These are phyloP conservation scores for Drosophila bifasciata DNA, from an alignment of 1,140 invertebrate genomes.

Conservation along the genomic window DNA sequence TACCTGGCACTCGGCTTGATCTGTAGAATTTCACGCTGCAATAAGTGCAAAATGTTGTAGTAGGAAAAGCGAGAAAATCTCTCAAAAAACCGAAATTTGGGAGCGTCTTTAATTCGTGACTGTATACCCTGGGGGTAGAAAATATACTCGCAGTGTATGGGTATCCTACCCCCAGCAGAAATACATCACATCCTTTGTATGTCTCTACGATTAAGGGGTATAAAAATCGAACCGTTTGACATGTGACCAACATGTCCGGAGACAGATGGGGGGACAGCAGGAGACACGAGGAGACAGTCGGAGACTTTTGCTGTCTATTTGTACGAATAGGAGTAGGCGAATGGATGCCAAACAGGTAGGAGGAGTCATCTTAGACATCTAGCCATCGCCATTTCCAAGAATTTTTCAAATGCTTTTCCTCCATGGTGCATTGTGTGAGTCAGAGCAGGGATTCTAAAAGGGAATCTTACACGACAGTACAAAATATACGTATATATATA, in stretches of 20 bases:
- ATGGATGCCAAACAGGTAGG: constrained; percentile 18
- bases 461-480: constrained; percentile 4
- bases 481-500: background rate
- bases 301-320: constrained; percentile 10
- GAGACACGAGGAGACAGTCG: background rate
- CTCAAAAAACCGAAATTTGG: too few relatives aligned
- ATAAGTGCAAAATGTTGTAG: too few relatives aligned
- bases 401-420: constrained; percentile 8
- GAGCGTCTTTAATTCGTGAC: too few relatives aligned
- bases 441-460: background rate
- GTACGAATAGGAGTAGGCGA: background rate
- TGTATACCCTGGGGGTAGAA: too few relatives aligned
- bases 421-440: constrained; percentile 13
- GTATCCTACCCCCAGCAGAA: too few relatives aligned
- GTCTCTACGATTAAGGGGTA: background rate
- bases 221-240: constrained; percentile 73
- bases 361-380: constrained; percentile 20
- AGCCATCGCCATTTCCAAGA: constrained; percentile 8
- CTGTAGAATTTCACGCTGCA: too few relatives aligned
- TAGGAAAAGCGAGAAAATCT: too few relatives aligned
- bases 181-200: constrained; percentile 4
- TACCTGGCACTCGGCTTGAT: too few relatives aligned
- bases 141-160: too few relatives aligned
- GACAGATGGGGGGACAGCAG: constrained; percentile 4
- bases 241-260: constrained; percentile 59